Percentiles rank a stretch among this genome's conserved stretches.
phyloP scores from a whole-genome alignment of 2,797 vertebrate species.

The Emys orbicularis region DNA sequence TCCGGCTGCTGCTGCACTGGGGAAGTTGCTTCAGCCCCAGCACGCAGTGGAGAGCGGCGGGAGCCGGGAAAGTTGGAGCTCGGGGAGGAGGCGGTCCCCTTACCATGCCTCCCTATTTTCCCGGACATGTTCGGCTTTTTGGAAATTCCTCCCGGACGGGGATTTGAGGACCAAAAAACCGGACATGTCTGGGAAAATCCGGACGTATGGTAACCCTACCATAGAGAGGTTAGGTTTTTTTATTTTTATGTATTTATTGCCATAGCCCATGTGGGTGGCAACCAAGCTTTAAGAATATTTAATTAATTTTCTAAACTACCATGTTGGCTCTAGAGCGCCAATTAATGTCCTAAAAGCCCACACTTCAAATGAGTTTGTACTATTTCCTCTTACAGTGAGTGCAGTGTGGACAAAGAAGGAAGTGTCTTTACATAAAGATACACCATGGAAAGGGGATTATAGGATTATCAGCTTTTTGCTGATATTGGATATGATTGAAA shows the following conservation, averaged over 20 bases:
- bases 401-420: not conserved
- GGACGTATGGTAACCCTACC: too few relatives aligned
- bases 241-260: not conserved
- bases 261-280: not conserved
- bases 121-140: too few relatives aligned
- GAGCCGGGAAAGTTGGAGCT: too few relatives aligned
- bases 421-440: not conserved
- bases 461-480: not conserved
- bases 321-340: not conserved
- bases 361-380: slow-evolving; percentile 32
- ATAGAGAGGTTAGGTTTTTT: not conserved
- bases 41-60: too few relatives aligned
- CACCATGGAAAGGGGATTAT: not conserved
- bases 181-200: too few relatives aligned
- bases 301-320: slow-evolving; percentile 36
- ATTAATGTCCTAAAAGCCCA: slow-evolving; percentile 2
- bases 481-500: not conserved
- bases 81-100: too few relatives aligned
- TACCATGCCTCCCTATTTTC: too few relatives aligned
- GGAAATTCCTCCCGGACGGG: too few relatives aligned
- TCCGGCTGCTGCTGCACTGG: too few relatives aligned
- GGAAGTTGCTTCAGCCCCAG: too few relatives aligned
- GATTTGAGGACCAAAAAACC: too few relatives aligned
- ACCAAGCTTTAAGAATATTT: not conserved
- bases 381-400: not conserved